A percentile compares a stretch with the other conserved stretches of the same genome.
These are phyloP conservation scores for Spermophilus dauricus DNA, from an alignment of 2,113 vertebrate species.

Conservation along the genomic window DNA sequence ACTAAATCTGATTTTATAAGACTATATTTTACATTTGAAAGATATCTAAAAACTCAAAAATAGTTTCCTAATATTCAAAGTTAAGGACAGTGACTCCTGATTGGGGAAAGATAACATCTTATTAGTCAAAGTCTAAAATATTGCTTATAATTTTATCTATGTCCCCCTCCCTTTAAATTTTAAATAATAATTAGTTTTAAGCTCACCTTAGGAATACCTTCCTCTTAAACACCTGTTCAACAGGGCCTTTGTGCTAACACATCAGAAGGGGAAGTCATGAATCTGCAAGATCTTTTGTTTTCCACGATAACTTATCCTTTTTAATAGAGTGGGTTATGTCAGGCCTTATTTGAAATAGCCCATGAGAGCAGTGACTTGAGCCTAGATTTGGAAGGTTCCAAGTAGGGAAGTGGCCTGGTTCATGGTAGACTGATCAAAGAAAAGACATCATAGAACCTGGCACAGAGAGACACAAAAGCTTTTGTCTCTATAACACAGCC, in stretches of 20 bases:
- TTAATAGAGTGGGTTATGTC: neutral
- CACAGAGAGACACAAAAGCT: slow-evolving; percentile 21
- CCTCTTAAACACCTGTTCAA: neutral
- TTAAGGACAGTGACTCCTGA: slow-evolving; percentile 26
- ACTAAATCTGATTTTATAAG: slow-evolving; percentile 52
- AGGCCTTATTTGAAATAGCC: neutral
- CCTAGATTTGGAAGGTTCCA: neutral
- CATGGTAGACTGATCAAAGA: neutral
- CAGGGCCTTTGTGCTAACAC: neutral
- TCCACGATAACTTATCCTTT: neutral
- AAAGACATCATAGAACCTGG: neutral
- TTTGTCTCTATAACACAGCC: slow-evolving; percentile 20
- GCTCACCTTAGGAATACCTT: neutral
- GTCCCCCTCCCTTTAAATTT: neutral
- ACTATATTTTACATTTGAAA: slow-evolving; percentile 23
- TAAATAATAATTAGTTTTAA: slow-evolving; percentile 28
- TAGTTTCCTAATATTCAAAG: slow-evolving; percentile 39
- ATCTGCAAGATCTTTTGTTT: neutral
- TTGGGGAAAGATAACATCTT: neutral
- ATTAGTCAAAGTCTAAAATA: slow-evolving; percentile 13
- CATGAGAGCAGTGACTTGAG: neutral
- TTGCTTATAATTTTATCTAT: neutral
- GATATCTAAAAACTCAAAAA: slow-evolving; percentile 33
- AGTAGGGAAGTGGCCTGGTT: neutral
- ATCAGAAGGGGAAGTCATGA: neutral